Conservation (phyloP, 2,113 vertebrate genomes). For the Orthochromis indermauri region DNA sequence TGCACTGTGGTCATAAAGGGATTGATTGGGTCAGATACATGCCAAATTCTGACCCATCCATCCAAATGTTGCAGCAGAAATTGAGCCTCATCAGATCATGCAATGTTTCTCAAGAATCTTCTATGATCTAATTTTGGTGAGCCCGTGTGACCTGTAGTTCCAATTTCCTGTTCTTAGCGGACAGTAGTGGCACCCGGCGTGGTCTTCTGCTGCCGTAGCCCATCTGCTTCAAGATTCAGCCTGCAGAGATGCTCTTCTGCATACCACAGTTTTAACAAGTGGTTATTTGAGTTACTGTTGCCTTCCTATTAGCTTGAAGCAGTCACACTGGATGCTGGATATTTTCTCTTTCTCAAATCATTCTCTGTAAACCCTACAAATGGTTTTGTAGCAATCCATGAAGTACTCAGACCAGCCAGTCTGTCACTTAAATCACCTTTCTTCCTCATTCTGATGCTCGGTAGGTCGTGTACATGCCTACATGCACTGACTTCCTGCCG, state of each 20-base stretch:
- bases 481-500: not conserved
- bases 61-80: not conserved
- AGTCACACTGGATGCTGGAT: not conserved
- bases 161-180: not conserved
- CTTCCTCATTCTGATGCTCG: not conserved
- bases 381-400: not conserved
- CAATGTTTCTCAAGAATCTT: not conserved
- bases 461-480: not conserved
- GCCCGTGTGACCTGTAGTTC: not conserved
- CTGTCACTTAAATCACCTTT: not conserved
- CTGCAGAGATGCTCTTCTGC: not conserved
- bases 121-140: not conserved
- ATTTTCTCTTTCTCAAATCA: not conserved
- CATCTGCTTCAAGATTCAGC: not conserved
- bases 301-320: not conserved
- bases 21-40: not conserved
- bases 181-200: not conserved
- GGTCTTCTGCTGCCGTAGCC: not conserved
- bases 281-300: not conserved
- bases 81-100: not conserved
- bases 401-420: not conserved
- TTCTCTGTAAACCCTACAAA: rapidly evolving
- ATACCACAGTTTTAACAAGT: not conserved
- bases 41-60: not conserved
- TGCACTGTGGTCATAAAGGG: rapidly evolving